A percentile compares a stretch with the other conserved stretches of the same genome.
Conservation (phyloP, 1,140 invertebrate species). For the Heliconius melpomene region DNA sequence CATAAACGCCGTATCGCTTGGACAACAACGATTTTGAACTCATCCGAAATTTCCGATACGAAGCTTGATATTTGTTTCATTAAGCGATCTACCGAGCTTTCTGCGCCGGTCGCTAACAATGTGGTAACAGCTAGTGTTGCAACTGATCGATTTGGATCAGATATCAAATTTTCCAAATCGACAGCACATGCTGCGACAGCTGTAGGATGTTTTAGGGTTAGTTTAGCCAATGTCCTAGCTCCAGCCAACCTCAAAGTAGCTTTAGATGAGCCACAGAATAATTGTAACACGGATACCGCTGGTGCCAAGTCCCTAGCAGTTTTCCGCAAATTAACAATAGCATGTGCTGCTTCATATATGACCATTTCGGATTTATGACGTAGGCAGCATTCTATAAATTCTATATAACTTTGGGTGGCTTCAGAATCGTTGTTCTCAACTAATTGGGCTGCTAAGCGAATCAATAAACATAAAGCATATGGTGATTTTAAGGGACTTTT, state of each 20-base stretch:
- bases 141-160: conserved; percentile 98
- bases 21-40: conserved; percentile 99
- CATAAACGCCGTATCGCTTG: conserved; percentile 94
- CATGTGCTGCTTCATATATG: conserved; percentile 98
- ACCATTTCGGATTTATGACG: conserved; percentile 99
- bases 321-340: conserved; percentile 94
- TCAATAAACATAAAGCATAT: conserved; percentile 96
- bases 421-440: conserved; percentile 94
- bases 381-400: conserved; percentile 96
- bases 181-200: conserved; percentile 98
- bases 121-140: conserved; percentile 99
- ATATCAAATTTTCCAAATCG: conserved; percentile 98
- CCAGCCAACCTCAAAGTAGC: conserved; percentile 97
- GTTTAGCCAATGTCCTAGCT: conserved; percentile 97
- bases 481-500: conserved; percentile 93
- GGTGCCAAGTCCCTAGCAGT: conserved; percentile 93
- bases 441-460: conserved; percentile 95
- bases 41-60: conserved; percentile 99
- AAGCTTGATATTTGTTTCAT: conserved; percentile 99
- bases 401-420: conserved; percentile 85
- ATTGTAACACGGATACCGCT: conserved; percentile 97
- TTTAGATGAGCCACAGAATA: conserved; percentile 98
- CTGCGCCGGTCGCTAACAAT: conserved; percentile 97
- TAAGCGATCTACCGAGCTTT: conserved; percentile 97
- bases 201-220: conserved; percentile 93